Evolutionary conservation across 2,113 vertebrate genomes (phyloP).

Genomic region (Lophura nycthemera): DNA sequence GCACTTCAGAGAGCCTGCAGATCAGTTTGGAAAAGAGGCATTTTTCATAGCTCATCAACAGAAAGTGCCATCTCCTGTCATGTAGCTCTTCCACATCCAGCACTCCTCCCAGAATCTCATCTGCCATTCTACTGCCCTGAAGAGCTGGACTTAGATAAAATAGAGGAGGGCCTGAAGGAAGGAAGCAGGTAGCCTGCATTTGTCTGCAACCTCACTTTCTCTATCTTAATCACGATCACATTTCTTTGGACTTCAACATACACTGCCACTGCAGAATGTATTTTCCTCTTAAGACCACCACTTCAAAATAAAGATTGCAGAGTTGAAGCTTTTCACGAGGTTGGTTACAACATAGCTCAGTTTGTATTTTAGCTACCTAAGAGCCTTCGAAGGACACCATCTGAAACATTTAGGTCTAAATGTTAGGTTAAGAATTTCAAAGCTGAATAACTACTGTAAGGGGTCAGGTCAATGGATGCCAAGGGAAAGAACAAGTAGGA

Average conservation of each 20-base stretch:
- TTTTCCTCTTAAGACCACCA: background rate
- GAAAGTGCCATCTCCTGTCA: background rate
- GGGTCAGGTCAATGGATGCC: background rate
- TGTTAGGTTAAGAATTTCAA: background rate
- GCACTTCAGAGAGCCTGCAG: background rate
- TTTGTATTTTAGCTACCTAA: background rate
- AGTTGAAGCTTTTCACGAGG: background rate
- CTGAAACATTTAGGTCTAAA: background rate
- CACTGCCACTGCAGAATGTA: background rate
- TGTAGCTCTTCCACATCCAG: background rate
- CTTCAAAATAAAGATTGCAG: background rate
- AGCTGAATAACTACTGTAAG: background rate
- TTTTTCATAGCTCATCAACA: background rate
- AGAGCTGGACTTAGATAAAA: background rate
- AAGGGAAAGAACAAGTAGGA: background rate
- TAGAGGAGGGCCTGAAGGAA: background rate
- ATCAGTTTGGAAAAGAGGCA: background rate
- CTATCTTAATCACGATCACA: background rate
- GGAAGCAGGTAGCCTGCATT: background rate
- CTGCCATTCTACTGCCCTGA: background rate
- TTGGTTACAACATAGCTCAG: background rate
- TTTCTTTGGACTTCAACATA: background rate
- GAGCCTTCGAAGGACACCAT: background rate
- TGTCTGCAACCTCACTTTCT: background rate
- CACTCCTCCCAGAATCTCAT: background rate